A percentile compares a stretch with the other conserved stretches of the same genome.
phyloP scores from a whole-genome alignment of 2,797 vertebrate species.

The Hoplostethus atlanticus region DNA sequence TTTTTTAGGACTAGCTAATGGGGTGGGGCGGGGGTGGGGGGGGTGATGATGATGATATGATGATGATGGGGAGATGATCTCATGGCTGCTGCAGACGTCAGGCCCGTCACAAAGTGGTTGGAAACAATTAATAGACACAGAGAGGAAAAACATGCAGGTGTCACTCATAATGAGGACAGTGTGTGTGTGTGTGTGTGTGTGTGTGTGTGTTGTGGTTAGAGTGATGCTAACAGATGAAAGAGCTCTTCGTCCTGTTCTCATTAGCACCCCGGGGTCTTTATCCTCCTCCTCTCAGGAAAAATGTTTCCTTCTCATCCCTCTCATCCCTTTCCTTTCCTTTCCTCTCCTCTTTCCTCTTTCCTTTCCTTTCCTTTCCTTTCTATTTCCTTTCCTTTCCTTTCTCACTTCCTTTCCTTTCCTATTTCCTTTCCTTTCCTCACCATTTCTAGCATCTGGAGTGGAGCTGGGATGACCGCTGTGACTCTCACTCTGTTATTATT shows the following conservation, averaged over 20 bases:
- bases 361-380: too few species aligned
- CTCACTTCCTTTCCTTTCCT: too few species aligned
- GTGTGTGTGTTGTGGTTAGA: neutral
- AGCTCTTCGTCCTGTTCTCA: neutral
- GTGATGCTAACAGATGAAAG: neutral
- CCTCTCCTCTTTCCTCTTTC: too few species aligned
- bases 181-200: neutral
- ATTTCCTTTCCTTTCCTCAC: neutral
- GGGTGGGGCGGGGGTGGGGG: too few species aligned
- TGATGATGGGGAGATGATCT: slow-evolving; percentile 48
- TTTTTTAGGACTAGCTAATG: slow-evolving; percentile 63
- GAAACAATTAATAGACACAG: neutral
- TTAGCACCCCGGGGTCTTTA: neutral
- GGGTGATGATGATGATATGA: neutral
- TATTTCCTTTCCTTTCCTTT: too few species aligned
- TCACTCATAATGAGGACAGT: neutral
- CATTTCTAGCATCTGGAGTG: neutral
- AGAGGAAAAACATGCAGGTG: slow-evolving; percentile 3
- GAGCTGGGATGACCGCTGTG: slow-evolving; percentile 43
- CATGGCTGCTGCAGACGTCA: slow-evolving; percentile 61
- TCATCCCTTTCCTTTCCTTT: neutral
- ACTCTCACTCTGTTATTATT: slow-evolving; percentile 43
- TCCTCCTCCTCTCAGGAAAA: neutral
- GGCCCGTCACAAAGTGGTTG: slow-evolving; percentile 26
- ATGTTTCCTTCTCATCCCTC: neutral